Evolutionary conservation across 2,888 invertebrate genomes (phyloP), one percentile per base, ranked within the genome.

Genomic region (Plemyria rubiginata): DNA sequence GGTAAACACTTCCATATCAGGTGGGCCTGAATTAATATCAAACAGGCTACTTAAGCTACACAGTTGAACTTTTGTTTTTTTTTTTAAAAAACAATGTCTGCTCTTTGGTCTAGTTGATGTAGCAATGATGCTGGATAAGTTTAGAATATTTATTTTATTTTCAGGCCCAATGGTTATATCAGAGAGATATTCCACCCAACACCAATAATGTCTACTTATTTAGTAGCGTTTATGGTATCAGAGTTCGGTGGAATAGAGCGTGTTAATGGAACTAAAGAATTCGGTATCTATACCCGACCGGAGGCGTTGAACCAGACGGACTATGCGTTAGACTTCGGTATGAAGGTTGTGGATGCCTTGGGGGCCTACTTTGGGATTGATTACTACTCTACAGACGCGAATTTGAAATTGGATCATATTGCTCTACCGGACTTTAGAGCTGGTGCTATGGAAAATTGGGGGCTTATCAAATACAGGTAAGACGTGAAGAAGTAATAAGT

Each of bases 381-480:
- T 8, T 95, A 94, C 72, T 93, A 93, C 62, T 76, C 79, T 0
- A 84, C 88, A 5, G 79, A 95, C 65, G 93, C 92, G 0, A 88
- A 96, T 62, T 90, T 95, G 5, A 97, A 97, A 81, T 93, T 97
- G 84, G 96, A 98, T 78, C 95, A 97, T 78, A 95, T 97, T n/a
- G 97, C 97, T 1, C 94, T 98, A 63, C 96, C 97, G 0, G 97
- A 98, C 80, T 97, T 98, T 81, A 94, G 94, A 51, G 95, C 96
- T 67, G 97, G 96, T 48, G 98, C 98, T 55, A 98, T 98, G 98
- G 97, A 98, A 81, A 98, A 98, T 81, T 98, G 98, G 97, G 98
- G 98, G 7, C 90, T 98, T 28, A 94, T 97, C 7, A 97, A 96
- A 2, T 98, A 96, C 87, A 94, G 95, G 96, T 95, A n/a, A 36